These are phyloP conservation scores for Herpailurus yagouaroundi DNA, from an alignment of 2,113 vertebrate genomes.

Conservation along the genomic window DNA sequence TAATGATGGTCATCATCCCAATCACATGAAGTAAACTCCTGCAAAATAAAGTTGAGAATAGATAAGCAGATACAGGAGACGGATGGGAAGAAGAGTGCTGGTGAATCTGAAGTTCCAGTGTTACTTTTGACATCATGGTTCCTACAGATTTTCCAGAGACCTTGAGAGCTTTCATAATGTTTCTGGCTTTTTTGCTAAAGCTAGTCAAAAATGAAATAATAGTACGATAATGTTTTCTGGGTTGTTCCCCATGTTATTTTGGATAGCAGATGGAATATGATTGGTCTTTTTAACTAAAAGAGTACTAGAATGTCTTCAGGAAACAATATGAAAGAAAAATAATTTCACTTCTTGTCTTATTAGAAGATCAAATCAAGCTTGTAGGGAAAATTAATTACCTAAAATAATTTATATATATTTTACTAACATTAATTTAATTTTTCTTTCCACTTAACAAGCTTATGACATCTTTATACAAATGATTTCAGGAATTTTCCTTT, in stretches of 20 bases:
- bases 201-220: not conserved
- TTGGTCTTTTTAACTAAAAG: not conserved
- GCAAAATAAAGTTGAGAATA: not conserved
- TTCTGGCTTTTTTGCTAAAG: not conserved
- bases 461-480: not conserved
- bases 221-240: not conserved
- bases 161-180: not conserved
- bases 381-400: not conserved
- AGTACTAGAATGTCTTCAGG: not conserved
- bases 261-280: not conserved
- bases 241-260: not conserved
- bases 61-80: not conserved
- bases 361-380: not conserved
- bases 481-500: not conserved
- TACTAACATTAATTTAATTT: conserved; percentile 26
- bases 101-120: not conserved
- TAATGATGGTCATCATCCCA: not conserved
- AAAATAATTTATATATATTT: not conserved
- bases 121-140: not conserved
- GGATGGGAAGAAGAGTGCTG: not conserved
- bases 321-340: not conserved
- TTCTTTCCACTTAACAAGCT: not conserved
- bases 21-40: not conserved
- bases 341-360: not conserved
- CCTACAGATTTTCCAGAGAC: not conserved